These are phyloP conservation scores for Tragelaphus imberbis DNA, from an alignment of 2,113 vertebrate genomes.

Conservation along the genomic window DNA sequence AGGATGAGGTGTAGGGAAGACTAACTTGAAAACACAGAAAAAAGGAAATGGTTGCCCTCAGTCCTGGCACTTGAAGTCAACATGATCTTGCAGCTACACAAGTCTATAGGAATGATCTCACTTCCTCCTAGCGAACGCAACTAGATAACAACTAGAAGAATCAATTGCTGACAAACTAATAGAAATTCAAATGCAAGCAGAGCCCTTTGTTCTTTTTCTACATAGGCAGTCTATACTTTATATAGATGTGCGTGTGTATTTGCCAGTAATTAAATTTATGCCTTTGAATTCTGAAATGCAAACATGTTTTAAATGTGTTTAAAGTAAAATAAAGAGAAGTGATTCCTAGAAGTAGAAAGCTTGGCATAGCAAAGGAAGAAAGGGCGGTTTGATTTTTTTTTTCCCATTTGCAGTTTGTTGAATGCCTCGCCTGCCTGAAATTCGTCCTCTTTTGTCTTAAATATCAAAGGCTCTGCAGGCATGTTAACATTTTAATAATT, in stretches of 20 bases:
- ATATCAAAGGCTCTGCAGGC: slow-evolving; percentile 96
- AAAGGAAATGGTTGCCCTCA: neutral
- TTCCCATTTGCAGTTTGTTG: slow-evolving; percentile 86
- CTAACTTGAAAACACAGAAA: slow-evolving; percentile 25
- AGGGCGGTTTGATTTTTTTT: slow-evolving; percentile 80
- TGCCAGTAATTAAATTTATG: slow-evolving; percentile 78
- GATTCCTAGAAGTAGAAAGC: slow-evolving; percentile 79
- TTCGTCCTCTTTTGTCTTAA: slow-evolving; percentile 98
- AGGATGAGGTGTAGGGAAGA: neutral
- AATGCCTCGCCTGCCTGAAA: slow-evolving; percentile 84
- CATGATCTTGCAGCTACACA: neutral
- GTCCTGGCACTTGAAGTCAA: slow-evolving; percentile 22
- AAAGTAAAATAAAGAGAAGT: slow-evolving; percentile 71
- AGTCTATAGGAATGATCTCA: neutral
- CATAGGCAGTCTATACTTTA: slow-evolving; percentile 54
- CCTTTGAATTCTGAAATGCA: slow-evolving; percentile 77
- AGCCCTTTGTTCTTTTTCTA: slow-evolving; percentile 77
- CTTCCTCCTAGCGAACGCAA: slow-evolving; percentile 31
- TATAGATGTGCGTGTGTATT: slow-evolving; percentile 65
- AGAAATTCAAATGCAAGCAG: slow-evolving; percentile 78
- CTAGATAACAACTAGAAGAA: slow-evolving; percentile 63
- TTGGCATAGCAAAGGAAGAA: slow-evolving; percentile 80
- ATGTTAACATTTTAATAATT: slow-evolving; percentile 98
- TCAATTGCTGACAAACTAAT: slow-evolving; percentile 70
- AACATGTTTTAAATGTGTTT: slow-evolving; percentile 70